phyloP scores from a whole-genome alignment of 1,140 invertebrate species.

The Lutraria rhynchaena region DNA sequence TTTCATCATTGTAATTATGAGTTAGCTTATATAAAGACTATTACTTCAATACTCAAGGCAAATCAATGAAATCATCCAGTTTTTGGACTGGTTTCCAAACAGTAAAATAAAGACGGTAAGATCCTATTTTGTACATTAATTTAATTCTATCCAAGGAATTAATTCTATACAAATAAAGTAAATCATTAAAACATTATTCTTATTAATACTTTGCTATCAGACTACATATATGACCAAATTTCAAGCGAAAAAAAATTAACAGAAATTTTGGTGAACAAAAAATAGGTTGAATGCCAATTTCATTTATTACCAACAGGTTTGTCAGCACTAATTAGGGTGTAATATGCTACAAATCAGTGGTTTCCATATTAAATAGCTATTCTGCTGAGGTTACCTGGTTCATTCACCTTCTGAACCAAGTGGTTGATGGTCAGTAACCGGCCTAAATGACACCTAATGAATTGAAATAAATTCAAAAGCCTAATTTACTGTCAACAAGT shows the following conservation, averaged over 20 bases:
- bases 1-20: no score
- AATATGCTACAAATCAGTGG: conserved; percentile 30
- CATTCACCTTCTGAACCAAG: conserved; percentile 19
- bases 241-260: not conserved
- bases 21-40: no score
- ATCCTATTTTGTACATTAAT: no score
- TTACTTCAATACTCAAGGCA: no score
- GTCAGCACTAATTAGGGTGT: conserved; percentile 22
- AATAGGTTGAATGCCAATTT: conserved; percentile 19
- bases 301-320: conserved; percentile 5
- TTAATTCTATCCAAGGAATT: not conserved
- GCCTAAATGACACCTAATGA: conserved; percentile 36
- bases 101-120: no score
- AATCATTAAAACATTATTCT: not conserved
- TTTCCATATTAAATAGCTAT: conserved; percentile 34
- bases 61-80: no score
- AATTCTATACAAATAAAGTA: not conserved
- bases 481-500: conserved; percentile 40
- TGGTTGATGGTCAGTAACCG: conserved; percentile 14
- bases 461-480: conserved; percentile 41
- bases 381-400: conserved; percentile 10
- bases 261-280: conserved; percentile 26
- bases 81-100: no score
- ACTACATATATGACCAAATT: not conserved
- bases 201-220: not conserved